These are phyloP conservation scores for Agrenia bidenticulata DNA, from an alignment of 2,888 invertebrate species.

Conservation along the genomic window DNA sequence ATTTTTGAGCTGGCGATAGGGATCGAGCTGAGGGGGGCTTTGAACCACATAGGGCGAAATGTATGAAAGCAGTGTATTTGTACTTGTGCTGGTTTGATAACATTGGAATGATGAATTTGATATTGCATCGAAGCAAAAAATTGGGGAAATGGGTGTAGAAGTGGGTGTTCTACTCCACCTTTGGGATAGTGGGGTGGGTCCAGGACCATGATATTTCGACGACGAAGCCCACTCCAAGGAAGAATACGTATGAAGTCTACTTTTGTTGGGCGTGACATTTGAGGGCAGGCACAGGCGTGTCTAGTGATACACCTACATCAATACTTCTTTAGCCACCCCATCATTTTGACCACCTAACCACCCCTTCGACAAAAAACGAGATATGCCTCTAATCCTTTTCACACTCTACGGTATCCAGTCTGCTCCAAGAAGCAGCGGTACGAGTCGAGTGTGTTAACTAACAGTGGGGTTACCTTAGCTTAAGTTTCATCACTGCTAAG, in stretches of 20 bases:
- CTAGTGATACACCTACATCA: slow-evolving; percentile 52
- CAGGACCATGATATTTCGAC: slow-evolving; percentile 50
- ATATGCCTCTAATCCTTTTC: slow-evolving; percentile 1
- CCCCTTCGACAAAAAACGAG: slow-evolving; percentile 34
- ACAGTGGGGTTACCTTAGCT: too few species aligned
- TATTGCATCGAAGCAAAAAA: slow-evolving; percentile 45
- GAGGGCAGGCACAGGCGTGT: slow-evolving; percentile 50
- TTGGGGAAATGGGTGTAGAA: slow-evolving; percentile 52
- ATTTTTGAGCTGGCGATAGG: too few species aligned
- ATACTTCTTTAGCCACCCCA: slow-evolving; percentile 53
- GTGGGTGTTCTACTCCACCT: slow-evolving; percentile 53
- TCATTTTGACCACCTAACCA: slow-evolving; percentile 52
- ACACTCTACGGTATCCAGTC: slow-evolving; percentile 6
- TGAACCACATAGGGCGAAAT: too few species aligned
- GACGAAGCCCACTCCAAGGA: slow-evolving; percentile 45
- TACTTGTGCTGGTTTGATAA: not conserved
- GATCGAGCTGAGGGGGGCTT: too few species aligned
- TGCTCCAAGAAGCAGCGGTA: too few species aligned
- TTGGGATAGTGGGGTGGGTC: slow-evolving; percentile 53
- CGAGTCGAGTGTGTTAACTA: too few species aligned
- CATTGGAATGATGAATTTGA: slow-evolving; percentile 45
- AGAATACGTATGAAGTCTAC: slow-evolving; percentile 48
- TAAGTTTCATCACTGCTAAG: too few species aligned
- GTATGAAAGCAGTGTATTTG: too few species aligned
- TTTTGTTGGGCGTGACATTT: slow-evolving; percentile 53